A percentile compares a stretch with the other conserved stretches of the same genome.
These are phyloP conservation scores for Neofelis nebulosa DNA, from an alignment of 2,113 vertebrate species.

Conservation along the genomic window DNA sequence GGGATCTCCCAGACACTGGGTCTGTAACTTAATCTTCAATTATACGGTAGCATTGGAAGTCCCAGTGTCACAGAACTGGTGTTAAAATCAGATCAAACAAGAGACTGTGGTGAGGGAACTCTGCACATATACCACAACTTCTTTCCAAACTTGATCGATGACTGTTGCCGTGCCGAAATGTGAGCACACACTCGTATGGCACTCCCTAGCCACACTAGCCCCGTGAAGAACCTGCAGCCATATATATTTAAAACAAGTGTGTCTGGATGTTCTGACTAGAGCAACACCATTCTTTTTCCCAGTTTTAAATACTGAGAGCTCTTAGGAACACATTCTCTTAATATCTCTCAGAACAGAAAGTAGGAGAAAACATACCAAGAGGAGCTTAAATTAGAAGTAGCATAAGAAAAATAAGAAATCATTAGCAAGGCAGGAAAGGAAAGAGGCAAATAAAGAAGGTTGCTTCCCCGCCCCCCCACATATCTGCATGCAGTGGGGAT, in stretches of 20 bases:
- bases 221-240: background rate
- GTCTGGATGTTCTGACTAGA: background rate
- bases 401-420: background rate
- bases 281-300: background rate
- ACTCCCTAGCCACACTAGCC: background rate
- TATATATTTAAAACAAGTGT: background rate
- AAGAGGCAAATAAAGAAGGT: background rate
- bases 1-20: background rate
- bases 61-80: background rate
- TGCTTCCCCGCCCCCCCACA: background rate
- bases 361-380: background rate
- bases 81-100: background rate
- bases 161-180: background rate
- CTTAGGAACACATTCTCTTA: background rate
- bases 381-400: background rate
- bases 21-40: background rate
- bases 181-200: background rate
- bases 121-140: background rate
- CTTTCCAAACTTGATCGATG: background rate
- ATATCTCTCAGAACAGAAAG: conserved; percentile 20
- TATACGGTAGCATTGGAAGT: background rate
- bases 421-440: background rate
- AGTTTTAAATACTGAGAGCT: background rate
- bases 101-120: background rate
- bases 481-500: background rate